These are phyloP conservation scores for Aricia artaxerxes DNA, from an alignment of 2,888 invertebrate species.

Conservation along the genomic window DNA sequence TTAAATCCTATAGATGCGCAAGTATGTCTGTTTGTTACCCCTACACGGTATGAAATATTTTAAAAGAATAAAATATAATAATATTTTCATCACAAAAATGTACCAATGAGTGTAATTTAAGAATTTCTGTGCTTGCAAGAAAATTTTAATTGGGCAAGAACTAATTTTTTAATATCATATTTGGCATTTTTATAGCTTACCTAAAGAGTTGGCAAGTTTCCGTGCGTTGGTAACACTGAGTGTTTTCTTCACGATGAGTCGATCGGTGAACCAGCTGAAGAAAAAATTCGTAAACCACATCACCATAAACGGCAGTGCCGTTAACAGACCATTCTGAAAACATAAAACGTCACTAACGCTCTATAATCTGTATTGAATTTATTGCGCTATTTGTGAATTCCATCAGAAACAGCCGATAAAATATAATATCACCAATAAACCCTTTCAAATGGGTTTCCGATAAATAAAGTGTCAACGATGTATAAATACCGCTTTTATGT, in stretches of 20 bases:
- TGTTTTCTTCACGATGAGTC: constrained; percentile 76
- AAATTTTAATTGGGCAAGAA: too few relatives aligned
- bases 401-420: neutral
- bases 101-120: too few relatives aligned
- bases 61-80: too few relatives aligned
- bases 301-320: constrained; percentile 86
- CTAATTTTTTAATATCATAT: neutral
- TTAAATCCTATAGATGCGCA: too few relatives aligned
- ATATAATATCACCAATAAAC: neutral
- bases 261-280: constrained; percentile 84
- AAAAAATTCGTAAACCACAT: constrained; percentile 88
- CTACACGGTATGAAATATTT: too few relatives aligned
- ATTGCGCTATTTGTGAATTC: constrained; percentile 4
- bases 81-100: too few relatives aligned
- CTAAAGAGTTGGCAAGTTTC: constrained; percentile 80
- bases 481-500: constrained; percentile 67
- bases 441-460: constrained; percentile 14
- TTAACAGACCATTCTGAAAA: constrained; percentile 84
- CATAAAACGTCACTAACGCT: neutral
- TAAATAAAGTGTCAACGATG: constrained; percentile 12
- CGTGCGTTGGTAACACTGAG: constrained; percentile 77
- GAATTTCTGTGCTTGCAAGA: too few relatives aligned
- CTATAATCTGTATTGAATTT: neutral
- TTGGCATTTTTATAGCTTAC: constrained; percentile 45
- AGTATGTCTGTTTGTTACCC: too few relatives aligned